Evolutionary conservation across 1,140 invertebrate genomes (phyloP).

Genomic region (Venturia canescens): DNA sequence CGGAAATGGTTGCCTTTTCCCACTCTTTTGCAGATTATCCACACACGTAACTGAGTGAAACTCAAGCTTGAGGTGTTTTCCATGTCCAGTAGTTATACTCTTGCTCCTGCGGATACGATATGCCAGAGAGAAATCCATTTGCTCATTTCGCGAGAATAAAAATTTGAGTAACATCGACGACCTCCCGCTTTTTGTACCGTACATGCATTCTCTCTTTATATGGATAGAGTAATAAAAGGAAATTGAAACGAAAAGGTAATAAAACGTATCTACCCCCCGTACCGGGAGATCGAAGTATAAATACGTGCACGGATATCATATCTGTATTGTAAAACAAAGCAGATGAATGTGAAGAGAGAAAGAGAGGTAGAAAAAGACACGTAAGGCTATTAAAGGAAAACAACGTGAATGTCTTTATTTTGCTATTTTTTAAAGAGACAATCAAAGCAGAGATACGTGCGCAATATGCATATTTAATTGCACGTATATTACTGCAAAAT

Average conservation of each 20-base stretch:
- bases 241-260: conserved; percentile 14
- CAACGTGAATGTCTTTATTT: too few species aligned
- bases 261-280: background rate
- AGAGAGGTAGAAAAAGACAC: too few species aligned
- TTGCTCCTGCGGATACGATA: background rate
- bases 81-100: conserved; percentile 14
- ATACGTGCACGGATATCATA: too few species aligned
- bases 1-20: conserved; percentile 12
- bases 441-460: too few species aligned
- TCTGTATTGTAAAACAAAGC: too few species aligned
- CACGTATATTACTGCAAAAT: too few species aligned
- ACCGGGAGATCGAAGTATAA: too few species aligned
- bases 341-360: too few species aligned
- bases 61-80: conserved; percentile 34
- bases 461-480: too few species aligned
- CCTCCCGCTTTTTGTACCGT: background rate
- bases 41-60: conserved; percentile 21
- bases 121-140: conserved; percentile 13
- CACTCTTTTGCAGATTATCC: conserved; percentile 23
- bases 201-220: background rate
- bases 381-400: too few species aligned
- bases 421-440: too few species aligned
- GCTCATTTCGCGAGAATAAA: conserved; percentile 1
- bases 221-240: background rate
- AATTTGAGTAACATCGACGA: background rate